Evolutionary conservation across 2,113 vertebrate species (phyloP).

Genomic region (Psittacus erithacus): DNA sequence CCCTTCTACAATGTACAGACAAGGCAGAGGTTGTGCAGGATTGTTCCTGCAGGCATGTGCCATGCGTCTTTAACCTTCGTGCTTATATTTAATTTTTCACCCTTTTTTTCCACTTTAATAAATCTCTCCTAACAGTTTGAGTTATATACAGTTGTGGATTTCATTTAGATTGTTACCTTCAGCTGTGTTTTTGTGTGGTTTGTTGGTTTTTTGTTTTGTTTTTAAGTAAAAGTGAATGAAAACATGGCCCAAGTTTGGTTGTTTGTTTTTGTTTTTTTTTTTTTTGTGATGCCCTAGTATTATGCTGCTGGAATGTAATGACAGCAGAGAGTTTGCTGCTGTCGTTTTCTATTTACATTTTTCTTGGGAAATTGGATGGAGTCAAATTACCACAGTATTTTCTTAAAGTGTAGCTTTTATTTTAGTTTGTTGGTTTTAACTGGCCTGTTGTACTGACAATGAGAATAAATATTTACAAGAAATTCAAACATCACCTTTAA

Average conservation of each 20-base stretch:
- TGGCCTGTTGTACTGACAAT: not conserved
- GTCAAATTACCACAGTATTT: conserved; percentile 2
- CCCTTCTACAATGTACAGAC: not conserved
- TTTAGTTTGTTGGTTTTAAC: not conserved
- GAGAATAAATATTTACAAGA: not conserved
- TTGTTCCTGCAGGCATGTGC: not conserved
- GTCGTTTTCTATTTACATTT: conserved; percentile 41
- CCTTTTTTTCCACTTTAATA: not conserved
- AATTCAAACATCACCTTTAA: not conserved
- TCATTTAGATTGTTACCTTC: not conserved
- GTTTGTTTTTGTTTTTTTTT: not conserved
- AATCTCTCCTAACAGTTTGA: not conserved
- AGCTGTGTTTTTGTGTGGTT: not conserved
- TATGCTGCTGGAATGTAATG: not conserved
- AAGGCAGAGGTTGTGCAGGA: not conserved
- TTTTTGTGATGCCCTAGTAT: not conserved
- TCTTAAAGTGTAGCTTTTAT: not conserved
- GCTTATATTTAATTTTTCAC: not conserved
- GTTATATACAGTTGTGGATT: not conserved
- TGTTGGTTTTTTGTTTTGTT: not conserved
- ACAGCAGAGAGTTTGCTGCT: conserved; percentile 30
- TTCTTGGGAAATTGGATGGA: not conserved
- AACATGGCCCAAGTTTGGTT: not conserved
- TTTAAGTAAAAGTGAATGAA: not conserved
- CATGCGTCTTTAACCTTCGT: not conserved